Base-by-base conservation (phyloP, 2,888 invertebrate species). In the Drosophila aldrichi region DNA sequence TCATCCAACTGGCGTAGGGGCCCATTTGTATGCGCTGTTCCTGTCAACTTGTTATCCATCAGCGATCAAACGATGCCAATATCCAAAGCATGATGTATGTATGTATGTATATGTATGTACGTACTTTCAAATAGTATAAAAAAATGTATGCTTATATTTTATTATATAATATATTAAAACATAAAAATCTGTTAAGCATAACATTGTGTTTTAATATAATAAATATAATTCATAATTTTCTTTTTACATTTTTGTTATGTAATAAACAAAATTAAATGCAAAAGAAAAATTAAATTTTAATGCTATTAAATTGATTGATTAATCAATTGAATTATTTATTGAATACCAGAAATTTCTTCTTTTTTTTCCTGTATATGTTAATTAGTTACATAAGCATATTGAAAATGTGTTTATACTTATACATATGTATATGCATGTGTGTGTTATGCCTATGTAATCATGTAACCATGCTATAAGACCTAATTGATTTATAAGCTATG, bases 1-100 rank as follows among this genome's bases (percentile, higher is more conserved):
- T 57, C 70, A 70, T 75, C 76, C 77, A 75, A 36, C 69, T 57
- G 78, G 57, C 64, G 73, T 69, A 56, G 57, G 51, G 63, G 62
- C n/a, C 40, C 62, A 40, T 49, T 52, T 52, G n/a, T n/a, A 48
- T 49, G 40, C 40, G 66, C 46, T 34, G 20, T 20, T 29, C 36
- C 48, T 57, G 46, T 40, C 40, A 36, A 36, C 54, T 60, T 43
- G 55, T 22, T 61, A 55, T 18, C 55, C 55, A 70, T 56, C 54
- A 65, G 38, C 56, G 55, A 43, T 56, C 20, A 32, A 43, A 34
- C 56, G 38, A 32, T 56, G 20, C 22, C 41, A 56, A 56, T 40
- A 56, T 40, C 18, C 25, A 16, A 43, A 29, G 20, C 40, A 29
- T 54, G n/a, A 4, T 14, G 3, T 4, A n/a, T 38, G 40, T 46